Evolutionary conservation across 2,797 vertebrate genomes (phyloP).

Genomic region (Sciurus vulgaris): DNA sequence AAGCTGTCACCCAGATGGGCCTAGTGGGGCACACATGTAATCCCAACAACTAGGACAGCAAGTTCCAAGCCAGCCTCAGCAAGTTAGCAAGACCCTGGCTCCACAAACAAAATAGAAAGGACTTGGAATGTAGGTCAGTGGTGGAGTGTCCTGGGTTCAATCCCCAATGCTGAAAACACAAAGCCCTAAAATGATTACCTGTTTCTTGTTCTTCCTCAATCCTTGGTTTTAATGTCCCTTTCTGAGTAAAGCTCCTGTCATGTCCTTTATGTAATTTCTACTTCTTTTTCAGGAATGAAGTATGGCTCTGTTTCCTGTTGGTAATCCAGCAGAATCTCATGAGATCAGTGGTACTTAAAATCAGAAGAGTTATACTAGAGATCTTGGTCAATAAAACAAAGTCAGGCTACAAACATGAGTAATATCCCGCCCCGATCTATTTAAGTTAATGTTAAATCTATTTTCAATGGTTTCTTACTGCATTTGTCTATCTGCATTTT

Average conservation of each 20-base stretch:
- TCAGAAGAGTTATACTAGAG: background rate
- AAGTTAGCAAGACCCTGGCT: too few relatives aligned
- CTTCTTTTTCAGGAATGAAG: background rate
- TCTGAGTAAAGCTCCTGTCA: background rate
- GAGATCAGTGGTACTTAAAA: background rate
- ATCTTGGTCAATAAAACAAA: background rate
- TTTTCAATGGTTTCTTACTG: background rate
- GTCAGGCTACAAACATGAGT: background rate
- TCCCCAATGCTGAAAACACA: background rate
- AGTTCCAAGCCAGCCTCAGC: too few relatives aligned
- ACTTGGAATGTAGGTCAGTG: too few relatives aligned
- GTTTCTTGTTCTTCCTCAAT: background rate
- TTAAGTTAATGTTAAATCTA: background rate
- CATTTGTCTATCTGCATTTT: background rate
- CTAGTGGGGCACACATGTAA: too few relatives aligned
- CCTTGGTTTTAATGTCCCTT: background rate
- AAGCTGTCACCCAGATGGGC: too few relatives aligned
- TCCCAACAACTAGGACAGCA: too few relatives aligned
- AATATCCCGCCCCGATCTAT: background rate
- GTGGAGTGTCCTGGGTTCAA: too few relatives aligned
- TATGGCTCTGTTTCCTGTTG: background rate
- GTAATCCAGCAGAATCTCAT: background rate
- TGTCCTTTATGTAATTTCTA: background rate
- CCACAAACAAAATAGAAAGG: too few relatives aligned
- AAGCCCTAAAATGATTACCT: background rate